Base-by-base conservation (phyloP, 2,797 vertebrate genomes). In the Chaenodraco wilsoni region DNA sequence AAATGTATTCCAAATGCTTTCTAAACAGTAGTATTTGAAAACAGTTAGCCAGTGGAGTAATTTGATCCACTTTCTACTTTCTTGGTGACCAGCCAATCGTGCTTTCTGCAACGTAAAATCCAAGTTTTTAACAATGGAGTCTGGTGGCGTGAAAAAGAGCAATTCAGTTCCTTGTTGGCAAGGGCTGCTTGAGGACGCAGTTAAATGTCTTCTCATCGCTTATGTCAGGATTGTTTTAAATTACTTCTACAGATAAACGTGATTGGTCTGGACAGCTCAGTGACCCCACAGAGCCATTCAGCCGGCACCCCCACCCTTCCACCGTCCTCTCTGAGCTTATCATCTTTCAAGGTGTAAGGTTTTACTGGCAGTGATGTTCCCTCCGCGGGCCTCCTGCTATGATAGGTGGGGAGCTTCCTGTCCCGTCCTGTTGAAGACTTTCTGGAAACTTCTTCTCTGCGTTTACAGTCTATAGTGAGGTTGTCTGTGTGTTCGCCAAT, bases 281-380 rank as follows among this genome's bases (percentile, higher is more conserved):
- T 76, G 85, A 79, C 74, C 86, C 79, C 54, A 62, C 3, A 59
- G 54, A 71, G 41, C 52, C 40, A 1, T 23, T 60, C 55, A 56
- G 59, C 65, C 46, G 21, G 48, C 61, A 48, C 76, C 80, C 65
- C 79, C 71, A 13, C 86, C 69, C 3, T 77, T 81, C 69, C 3
- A 79, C 82, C 75, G 84, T 84, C 74, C 73, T 74, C 69, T 79
- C 73, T 59, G 52, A n/a, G 19, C 77, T 85, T 54, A 60, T 87
- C 84, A 89, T 78, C 61, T 83, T 63, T 76, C 46, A 44, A 65
- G 75, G 82, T 87, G 82, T 72, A 44, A 67, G 63, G 27, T 76
- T 88, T 9, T 69, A 89, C 66, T 63, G 41, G 71, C 68, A 52
- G 6, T 70, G 81, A 85, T 83, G 31, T 65, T 72, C 67, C 71